These are phyloP conservation scores for Agraylea sexmaculata DNA, from an alignment of 1,140 invertebrate genomes.

Conservation along the genomic window DNA sequence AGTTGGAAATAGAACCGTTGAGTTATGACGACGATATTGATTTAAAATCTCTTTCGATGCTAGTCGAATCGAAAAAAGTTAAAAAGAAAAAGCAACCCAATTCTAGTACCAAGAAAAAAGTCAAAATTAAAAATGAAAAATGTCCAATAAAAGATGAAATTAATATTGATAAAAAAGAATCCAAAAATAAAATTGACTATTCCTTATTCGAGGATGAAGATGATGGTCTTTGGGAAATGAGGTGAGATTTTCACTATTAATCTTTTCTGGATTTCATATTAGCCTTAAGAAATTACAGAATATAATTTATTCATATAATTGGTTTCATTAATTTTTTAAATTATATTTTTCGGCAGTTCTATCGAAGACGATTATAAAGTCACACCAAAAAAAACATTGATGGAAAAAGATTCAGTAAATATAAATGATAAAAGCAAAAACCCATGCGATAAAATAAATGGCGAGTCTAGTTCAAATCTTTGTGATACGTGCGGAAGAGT, in stretches of 20 bases:
- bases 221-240: no score
- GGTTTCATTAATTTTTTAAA: no score
- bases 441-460: no score
- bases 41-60: background rate
- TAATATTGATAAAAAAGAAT: background rate
- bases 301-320: no score
- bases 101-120: background rate
- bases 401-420: slow-evolving; percentile 11
- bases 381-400: slow-evolving; percentile 10
- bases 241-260: no score
- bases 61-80: background rate
- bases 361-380: no score
- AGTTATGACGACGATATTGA: background rate
- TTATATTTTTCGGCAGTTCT: no score
- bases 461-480: slow-evolving; percentile 7
- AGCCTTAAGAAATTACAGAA: no score
- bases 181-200: background rate
- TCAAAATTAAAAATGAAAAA: background rate
- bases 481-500: slow-evolving; percentile 19
- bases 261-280: no score
- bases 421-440: slow-evolving; percentile 11
- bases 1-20: background rate
- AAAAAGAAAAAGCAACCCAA: background rate
- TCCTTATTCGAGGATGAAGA: no score
- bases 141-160: background rate